Conservation (phyloP, 2,888 invertebrate species). For the Dolomedes plantarius region DNA sequence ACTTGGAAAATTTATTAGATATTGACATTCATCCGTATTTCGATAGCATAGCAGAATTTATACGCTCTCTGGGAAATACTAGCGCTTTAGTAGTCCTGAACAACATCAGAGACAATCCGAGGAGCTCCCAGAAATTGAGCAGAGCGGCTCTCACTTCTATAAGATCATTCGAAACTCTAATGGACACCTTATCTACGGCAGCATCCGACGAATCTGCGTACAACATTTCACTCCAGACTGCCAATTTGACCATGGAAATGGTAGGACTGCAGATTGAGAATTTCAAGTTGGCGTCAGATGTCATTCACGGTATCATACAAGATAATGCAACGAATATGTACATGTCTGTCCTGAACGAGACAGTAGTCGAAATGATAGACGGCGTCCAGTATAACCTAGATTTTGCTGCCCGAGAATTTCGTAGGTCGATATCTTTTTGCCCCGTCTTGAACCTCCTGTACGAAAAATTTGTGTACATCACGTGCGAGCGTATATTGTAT, state of each 20-base stretch:
- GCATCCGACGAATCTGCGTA: not conserved
- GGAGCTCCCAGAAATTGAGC: not conserved
- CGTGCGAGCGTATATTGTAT: constrained; percentile 10
- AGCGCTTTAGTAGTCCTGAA: not conserved
- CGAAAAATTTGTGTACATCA: not conserved
- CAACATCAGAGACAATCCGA: not conserved
- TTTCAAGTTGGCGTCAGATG: not conserved
- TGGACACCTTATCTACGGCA: not conserved
- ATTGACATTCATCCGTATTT: constrained; percentile 15
- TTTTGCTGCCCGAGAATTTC: not conserved
- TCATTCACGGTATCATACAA: not conserved
- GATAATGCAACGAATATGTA: not conserved
- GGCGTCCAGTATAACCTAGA: constrained; percentile 6
- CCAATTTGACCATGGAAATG: not conserved
- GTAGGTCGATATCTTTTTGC: constrained; percentile 32
- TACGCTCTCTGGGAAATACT: not conserved
- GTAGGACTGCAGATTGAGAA: not conserved
- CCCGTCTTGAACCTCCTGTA: not conserved
- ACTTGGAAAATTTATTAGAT: not conserved
- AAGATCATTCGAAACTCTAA: not conserved
- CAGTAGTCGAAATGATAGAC: not conserved
- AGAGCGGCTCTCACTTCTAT: not conserved
- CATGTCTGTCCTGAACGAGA: not conserved
- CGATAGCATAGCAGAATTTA: not conserved
- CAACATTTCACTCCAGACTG: not conserved